A percentile compares a stretch with the other conserved stretches of the same genome.
Conservation (phyloP, 1,140 invertebrate genomes). For the Aphidius gifuensis region DNA sequence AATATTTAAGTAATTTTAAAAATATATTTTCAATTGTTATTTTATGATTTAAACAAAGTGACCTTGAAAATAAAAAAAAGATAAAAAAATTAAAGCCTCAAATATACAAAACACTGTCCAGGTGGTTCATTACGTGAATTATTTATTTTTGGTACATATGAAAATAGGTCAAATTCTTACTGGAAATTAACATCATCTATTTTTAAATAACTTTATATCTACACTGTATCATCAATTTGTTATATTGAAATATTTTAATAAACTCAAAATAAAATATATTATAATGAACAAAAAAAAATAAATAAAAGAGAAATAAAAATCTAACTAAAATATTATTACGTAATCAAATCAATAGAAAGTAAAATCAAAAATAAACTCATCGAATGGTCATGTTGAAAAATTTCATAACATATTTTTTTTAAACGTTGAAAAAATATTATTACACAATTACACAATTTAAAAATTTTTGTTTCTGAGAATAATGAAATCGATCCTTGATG, state of each 20-base stretch:
- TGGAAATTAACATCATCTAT: slow-evolving; percentile 18
- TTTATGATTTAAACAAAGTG: neutral
- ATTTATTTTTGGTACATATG: slow-evolving; percentile 18
- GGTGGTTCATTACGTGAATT: slow-evolving; percentile 19
- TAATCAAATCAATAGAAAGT: too few species aligned
- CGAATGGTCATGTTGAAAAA: too few species aligned
- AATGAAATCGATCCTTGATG: too few species aligned
- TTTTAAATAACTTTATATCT: slow-evolving; percentile 1
- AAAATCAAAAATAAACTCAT: too few species aligned
- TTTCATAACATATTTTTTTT: too few species aligned
- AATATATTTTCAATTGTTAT: neutral
- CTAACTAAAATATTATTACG: too few species aligned
- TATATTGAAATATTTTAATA: neutral
- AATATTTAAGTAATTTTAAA: neutral
- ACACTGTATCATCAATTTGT: neutral
- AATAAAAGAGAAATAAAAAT: neutral
- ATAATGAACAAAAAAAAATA: neutral
- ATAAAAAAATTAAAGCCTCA: slow-evolving; percentile 7
- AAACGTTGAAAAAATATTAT: too few species aligned
- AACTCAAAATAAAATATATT: neutral
- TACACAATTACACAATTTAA: too few species aligned
- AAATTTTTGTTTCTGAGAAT: too few species aligned
- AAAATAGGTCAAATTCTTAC: slow-evolving; percentile 2
- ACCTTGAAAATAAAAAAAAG: neutral
- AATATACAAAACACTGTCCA: slow-evolving; percentile 16